Percentiles rank a stretch among this genome's conserved stretches.
Conservation (phyloP, 2,888 invertebrate species). For the Cataglyphis albicans region DNA sequence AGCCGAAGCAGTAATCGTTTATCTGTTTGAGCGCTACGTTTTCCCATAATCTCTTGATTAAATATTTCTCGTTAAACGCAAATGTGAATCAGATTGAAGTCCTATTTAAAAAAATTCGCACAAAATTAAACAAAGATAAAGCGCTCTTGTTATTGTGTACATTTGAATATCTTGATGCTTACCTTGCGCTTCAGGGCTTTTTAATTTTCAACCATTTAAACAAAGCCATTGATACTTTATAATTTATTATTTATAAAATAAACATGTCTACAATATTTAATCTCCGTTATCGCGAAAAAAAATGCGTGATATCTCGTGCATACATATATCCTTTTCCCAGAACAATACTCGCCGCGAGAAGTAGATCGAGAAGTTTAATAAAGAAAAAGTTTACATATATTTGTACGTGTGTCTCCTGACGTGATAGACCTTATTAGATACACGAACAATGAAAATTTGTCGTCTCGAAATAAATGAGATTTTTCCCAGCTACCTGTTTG, state of each 20-base stretch:
- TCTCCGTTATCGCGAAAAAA: not conserved
- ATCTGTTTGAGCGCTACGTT: not conserved
- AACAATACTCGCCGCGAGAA: not conserved
- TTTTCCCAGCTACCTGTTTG: constrained; percentile 31
- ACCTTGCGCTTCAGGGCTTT: not conserved
- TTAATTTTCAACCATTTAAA: constrained; percentile 13
- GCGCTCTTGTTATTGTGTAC: not conserved
- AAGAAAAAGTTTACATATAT: constrained; percentile 44
- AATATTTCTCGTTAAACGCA: constrained; percentile 6
- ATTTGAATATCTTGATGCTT: constrained; percentile 7
- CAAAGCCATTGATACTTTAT: constrained; percentile 4
- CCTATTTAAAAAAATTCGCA: not conserved
- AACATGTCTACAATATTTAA: constrained; percentile 13
- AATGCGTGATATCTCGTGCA: not conserved
- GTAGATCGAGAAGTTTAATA: constrained; percentile 33
- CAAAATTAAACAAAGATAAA: constrained; percentile 20
- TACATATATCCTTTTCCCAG: not conserved
- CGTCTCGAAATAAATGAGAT: constrained; percentile 44
- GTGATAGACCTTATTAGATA: constrained; percentile 50
- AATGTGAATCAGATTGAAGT: constrained; percentile 10
- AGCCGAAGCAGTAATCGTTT: constrained; percentile 11
- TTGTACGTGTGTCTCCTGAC: constrained; percentile 12
- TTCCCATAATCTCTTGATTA: constrained; percentile 18
- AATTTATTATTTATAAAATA: not conserved
- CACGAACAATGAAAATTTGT: constrained; percentile 47